These are phyloP conservation scores for Danio kyathit DNA, from an alignment of 2,797 vertebrate genomes.

Conservation along the genomic window DNA sequence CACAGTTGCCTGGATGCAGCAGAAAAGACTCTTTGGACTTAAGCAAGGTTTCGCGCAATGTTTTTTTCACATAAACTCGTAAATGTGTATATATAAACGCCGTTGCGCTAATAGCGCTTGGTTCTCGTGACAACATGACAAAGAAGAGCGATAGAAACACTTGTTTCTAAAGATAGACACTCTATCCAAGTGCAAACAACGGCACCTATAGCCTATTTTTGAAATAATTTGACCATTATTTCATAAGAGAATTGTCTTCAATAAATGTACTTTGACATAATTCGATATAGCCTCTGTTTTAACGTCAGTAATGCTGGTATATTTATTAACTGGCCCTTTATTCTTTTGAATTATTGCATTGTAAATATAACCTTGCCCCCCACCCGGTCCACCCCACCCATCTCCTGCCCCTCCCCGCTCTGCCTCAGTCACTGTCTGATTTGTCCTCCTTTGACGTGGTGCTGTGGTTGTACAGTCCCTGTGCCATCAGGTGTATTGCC, in stretches of 20 bases:
- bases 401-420: constrained; percentile 61
- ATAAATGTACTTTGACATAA: constrained; percentile 95
- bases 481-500: constrained; percentile 94
- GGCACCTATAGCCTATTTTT: constrained; percentile 47
- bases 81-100: constrained; percentile 19
- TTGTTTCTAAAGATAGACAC: constrained; percentile 44
- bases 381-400: neutral
- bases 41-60: constrained; percentile 81
- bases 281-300: constrained; percentile 81
- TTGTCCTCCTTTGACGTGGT: constrained; percentile 93
- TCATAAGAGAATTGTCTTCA: constrained; percentile 66
- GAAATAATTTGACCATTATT: constrained; percentile 57
- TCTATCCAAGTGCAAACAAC: constrained; percentile 50
- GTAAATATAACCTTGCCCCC: constrained; percentile 76
- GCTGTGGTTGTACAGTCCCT: constrained; percentile 95
- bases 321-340: constrained; percentile 93
- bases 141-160: constrained; percentile 44
- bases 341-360: constrained; percentile 93
- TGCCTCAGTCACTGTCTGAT: constrained; percentile 94
- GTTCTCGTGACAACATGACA: constrained; percentile 45
- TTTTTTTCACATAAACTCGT: constrained; percentile 78
- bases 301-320: constrained; percentile 95
- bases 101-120: constrained; percentile 34
- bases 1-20: constrained; percentile 99
- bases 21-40: constrained; percentile 99